These are phyloP conservation scores for Lagria hirta DNA, from an alignment of 2,888 invertebrate species.

Conservation along the genomic window DNA sequence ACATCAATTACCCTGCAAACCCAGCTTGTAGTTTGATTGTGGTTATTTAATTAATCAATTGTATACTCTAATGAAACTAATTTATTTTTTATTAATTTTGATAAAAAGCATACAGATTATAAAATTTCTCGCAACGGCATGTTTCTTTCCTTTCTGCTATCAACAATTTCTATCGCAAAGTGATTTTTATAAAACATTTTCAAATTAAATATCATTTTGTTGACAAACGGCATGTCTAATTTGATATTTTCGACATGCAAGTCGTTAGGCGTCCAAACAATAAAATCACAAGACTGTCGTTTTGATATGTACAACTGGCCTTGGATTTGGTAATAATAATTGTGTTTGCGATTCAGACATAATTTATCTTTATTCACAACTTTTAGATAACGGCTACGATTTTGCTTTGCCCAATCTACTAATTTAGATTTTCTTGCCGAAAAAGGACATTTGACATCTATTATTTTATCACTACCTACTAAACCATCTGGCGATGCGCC, in stretches of 20 bases:
- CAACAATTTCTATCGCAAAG: neutral
- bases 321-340: constrained; percentile 4
- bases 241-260: neutral
- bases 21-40: too few relatives aligned
- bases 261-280: constrained; percentile 2
- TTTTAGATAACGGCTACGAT: neutral
- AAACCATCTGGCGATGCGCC: constrained; percentile 6
- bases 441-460: constrained; percentile 8
- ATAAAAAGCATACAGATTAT: too few relatives aligned
- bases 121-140: too few relatives aligned
- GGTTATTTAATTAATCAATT: too few relatives aligned
- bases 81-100: too few relatives aligned
- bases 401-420: neutral
- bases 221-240: neutral
- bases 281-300: constrained; percentile 1
- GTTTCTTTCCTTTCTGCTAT: neutral
- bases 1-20: too few relatives aligned
- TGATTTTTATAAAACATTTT: neutral
- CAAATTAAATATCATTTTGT: neutral
- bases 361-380: neutral
- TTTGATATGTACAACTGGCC: constrained; percentile 2
- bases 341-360: neutral
- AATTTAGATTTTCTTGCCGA: neutral
- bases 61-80: too few relatives aligned
- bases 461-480: neutral